Base-by-base conservation (phyloP, 2,113 vertebrate species). In the Porphyrio hochstetteri region DNA sequence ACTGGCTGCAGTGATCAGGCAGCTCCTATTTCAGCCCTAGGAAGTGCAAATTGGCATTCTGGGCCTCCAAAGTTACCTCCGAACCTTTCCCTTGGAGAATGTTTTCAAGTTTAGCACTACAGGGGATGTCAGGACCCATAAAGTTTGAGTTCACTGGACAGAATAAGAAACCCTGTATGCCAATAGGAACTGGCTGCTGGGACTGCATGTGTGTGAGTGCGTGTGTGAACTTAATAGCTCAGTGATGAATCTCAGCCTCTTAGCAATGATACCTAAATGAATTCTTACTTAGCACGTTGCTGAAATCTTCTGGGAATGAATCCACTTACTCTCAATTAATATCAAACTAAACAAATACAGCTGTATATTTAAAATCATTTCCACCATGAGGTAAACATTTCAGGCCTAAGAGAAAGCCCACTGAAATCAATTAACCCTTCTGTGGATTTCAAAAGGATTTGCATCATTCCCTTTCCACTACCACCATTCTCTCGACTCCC, bases 371-470 rank as follows among this genome's bases (percentile, higher is more conserved):
- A 31, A 91, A 95, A 88, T 28, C 0, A 46, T 84, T 93, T 93
- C 71, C 65, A 61, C 40, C 42, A 19, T 1, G 23, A 78, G 36
- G 40, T 82, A 82, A 93, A 56, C 2, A 79, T 91, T 82, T 89
- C 31, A 76, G 69, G 36, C 21, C 15, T 53, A 64, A 25, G 31
- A 90, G 55, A 96, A 95, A 91, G 28, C 48, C 86, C 57, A 89
- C 13, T 76, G 72, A 94, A 93, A 92, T 71, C 35, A 80, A 46
- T 92, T 92, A 96, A 87, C 77, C 42, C 40, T 94, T 88, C 53
- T n/a, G 50, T 65, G 74, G 24, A 68, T 84, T 86, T 69, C 12
- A 56, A 67, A 92, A 71, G 23, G 11, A 87, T 95, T 94, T 92
- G 12, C 16, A 61, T 65, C 57, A 36, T 79, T 60, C n/a, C 20